Evolutionary conservation across 2,797 vertebrate species (phyloP).

Genomic region (Danio kyathit): DNA sequence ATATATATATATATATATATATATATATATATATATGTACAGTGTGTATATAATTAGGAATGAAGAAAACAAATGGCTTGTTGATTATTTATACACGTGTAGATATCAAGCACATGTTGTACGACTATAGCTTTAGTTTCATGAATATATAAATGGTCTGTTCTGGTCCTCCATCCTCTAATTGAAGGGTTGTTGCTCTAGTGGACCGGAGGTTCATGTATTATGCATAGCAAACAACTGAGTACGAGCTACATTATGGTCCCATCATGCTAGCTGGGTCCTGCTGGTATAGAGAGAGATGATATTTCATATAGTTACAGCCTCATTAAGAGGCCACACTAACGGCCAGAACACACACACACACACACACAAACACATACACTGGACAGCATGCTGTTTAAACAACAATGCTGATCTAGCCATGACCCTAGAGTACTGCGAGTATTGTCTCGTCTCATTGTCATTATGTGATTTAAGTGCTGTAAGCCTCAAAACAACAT

Average conservation of each 20-base stretch:
- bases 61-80: not conserved
- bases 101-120: slow-evolving; percentile 14
- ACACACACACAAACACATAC: slow-evolving; percentile 39
- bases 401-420: slow-evolving; percentile 52
- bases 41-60: too few species aligned
- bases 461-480: slow-evolving; percentile 45
- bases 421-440: slow-evolving; percentile 30
- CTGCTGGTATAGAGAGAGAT: slow-evolving; percentile 69
- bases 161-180: slow-evolving; percentile 72
- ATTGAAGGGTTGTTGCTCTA: slow-evolving; percentile 78
- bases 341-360: slow-evolving; percentile 32
- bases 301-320: slow-evolving; percentile 71
- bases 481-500: slow-evolving; percentile 25
- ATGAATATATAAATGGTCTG: slow-evolving; percentile 77
- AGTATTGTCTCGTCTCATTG: slow-evolving; percentile 53
- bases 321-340: slow-evolving; percentile 68
- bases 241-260: slow-evolving; percentile 75
- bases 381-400: slow-evolving; percentile 32
- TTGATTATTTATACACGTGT: slow-evolving; percentile 12
- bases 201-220: slow-evolving; percentile 75
- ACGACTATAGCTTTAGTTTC: slow-evolving; percentile 73
- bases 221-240: slow-evolving; percentile 81
- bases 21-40: too few species aligned
- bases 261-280: slow-evolving; percentile 71
- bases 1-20: too few species aligned